These are phyloP conservation scores for Climacteris rufus DNA, from an alignment of 2,113 vertebrate species.

Conservation along the genomic window DNA sequence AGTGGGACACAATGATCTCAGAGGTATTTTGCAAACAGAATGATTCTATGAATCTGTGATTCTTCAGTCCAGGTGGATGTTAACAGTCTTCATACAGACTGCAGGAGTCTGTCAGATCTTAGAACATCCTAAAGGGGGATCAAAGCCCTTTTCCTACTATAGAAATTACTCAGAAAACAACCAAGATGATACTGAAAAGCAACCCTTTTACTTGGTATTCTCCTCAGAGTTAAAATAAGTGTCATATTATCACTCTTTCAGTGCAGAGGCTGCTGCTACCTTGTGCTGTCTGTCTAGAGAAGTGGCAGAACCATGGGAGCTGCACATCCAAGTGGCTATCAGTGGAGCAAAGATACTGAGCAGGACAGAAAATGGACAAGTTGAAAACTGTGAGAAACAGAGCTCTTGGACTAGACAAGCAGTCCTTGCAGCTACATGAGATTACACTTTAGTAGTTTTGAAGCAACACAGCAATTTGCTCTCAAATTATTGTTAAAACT, in stretches of 20 bases:
- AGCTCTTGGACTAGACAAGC: not conserved
- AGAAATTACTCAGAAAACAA: not conserved
- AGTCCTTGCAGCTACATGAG: not conserved
- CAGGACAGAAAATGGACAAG: not conserved
- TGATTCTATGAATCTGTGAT: not conserved
- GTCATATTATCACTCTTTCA: not conserved
- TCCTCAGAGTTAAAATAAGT: not conserved
- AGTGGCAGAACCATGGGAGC: not conserved
- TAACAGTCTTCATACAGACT: not conserved
- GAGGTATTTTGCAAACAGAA: not conserved
- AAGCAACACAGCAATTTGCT: not conserved
- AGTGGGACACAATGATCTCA: not conserved
- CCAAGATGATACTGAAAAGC: not conserved
- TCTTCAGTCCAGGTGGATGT: not conserved
- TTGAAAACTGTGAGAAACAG: not conserved
- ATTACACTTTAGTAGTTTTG: not conserved
- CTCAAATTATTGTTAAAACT: not conserved
- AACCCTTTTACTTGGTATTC: not conserved
- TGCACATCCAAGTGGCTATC: not conserved
- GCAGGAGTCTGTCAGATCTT: not conserved
- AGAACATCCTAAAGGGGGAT: not conserved
- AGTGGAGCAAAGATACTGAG: not conserved
- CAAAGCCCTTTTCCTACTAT: not conserved
- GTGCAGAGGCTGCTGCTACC: not conserved
- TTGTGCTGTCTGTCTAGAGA: not conserved